These are phyloP conservation scores for Pollenia angustigena DNA, from an alignment of 2,888 invertebrate species.

Conservation along the genomic window DNA sequence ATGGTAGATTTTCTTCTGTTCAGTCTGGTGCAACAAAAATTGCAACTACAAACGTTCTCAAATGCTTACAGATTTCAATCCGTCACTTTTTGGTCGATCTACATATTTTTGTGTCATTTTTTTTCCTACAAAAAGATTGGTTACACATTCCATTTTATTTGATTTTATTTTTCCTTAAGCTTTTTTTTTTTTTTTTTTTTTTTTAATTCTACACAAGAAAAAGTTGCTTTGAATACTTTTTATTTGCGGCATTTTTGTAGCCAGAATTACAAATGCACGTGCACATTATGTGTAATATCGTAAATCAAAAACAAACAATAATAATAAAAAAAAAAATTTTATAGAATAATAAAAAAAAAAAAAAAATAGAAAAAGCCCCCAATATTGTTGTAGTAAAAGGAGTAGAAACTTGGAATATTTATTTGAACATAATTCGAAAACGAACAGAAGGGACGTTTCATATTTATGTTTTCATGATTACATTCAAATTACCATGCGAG, in stretches of 20 bases:
- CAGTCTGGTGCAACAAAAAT: neutral
- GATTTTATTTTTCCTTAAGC: neutral
- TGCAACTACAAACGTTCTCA: neutral
- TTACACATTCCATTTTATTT: constrained; percentile 50
- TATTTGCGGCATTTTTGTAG: constrained; percentile 18
- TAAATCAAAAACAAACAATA: constrained; percentile 68
- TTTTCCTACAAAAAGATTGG: constrained; percentile 44
- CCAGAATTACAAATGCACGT: constrained; percentile 65
- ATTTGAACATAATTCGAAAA: constrained; percentile 1
- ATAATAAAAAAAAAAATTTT: neutral
- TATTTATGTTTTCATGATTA: constrained; percentile 70
- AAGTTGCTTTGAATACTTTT: constrained; percentile 45
- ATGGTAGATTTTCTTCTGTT: constrained; percentile 8
- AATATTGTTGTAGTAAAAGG: neutral
- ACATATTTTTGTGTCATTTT: constrained; percentile 58
- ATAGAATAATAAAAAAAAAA: neutral
- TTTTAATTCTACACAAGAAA: constrained; percentile 8
- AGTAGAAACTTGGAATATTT: constrained; percentile 5
- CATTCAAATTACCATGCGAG: constrained; percentile 47
- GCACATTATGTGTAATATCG: constrained; percentile 66
- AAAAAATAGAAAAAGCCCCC: constrained; percentile 3
- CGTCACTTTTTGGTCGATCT: constrained; percentile 56
- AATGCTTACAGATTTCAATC: constrained; percentile 59
- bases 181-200: constrained; percentile 22
- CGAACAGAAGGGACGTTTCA: constrained; percentile 67